Evolutionary conservation across 2,113 vertebrate genomes (phyloP).

Genomic region (Chaetura pelagica): DNA sequence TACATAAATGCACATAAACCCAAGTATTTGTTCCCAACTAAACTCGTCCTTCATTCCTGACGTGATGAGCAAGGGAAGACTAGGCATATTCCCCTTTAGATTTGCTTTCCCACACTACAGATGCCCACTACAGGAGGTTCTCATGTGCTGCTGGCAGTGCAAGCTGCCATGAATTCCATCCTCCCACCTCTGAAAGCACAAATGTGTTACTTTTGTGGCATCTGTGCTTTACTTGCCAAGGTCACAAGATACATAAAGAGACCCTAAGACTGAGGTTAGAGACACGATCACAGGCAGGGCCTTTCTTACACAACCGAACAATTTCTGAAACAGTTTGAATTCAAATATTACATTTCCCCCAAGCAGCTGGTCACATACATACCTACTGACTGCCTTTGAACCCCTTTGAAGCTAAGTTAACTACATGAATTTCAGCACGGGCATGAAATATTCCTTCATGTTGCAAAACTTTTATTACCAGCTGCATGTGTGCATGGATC

Average conservation of each 20-base stretch:
- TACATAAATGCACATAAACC: background rate
- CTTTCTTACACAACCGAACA: background rate
- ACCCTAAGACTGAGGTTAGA: background rate
- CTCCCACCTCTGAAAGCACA: background rate
- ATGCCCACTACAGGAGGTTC: background rate
- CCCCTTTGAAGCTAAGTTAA: background rate
- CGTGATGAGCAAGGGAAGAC: background rate
- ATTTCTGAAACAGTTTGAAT: background rate
- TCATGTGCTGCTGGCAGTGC: background rate
- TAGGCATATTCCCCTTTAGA: background rate
- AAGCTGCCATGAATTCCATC: fast-evolving
- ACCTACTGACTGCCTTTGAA: background rate
- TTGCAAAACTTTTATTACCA: constrained; percentile 17
- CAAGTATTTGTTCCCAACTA: background rate
- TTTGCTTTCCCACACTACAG: background rate
- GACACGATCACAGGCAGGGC: background rate
- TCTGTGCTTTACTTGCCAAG: background rate
- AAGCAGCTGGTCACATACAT: background rate
- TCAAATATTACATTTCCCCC: background rate
- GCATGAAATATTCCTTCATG: background rate
- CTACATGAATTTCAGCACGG: background rate
- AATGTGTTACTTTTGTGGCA: background rate
- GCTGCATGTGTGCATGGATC: background rate
- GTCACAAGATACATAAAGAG: background rate
- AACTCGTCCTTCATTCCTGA: background rate